A percentile compares a stretch with the other conserved stretches of the same genome.
These are phyloP conservation scores for Glaucopsyche alexis DNA, from an alignment of 2,888 invertebrate species.

Conservation along the genomic window DNA sequence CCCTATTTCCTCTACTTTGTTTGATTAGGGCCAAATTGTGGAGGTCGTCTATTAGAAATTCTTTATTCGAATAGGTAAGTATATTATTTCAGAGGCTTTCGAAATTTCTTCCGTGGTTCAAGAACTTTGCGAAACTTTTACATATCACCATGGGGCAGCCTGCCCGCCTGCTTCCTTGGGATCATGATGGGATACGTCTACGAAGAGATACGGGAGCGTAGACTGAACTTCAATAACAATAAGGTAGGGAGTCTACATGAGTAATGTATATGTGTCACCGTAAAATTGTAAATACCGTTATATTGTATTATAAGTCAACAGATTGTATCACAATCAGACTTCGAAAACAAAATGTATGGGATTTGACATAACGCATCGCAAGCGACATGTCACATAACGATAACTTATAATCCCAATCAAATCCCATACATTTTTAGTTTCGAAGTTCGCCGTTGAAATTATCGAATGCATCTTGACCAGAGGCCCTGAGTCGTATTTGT, in stretches of 20 bases:
- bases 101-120: conserved; percentile 46
- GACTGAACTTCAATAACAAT: neutral
- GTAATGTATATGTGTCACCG: no score
- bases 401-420: no score
- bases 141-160: conserved; percentile 57
- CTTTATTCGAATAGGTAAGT: neutral
- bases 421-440: no score
- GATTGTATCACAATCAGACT: no score
- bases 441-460: no score
- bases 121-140: conserved; percentile 57
- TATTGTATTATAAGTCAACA: no score
- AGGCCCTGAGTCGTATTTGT: no score
- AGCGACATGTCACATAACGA: no score
- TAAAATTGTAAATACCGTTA: no score
- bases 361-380: no score
- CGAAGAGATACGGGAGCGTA: neutral
- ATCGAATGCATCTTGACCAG: no score
- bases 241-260: neutral
- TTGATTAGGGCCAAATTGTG: neutral
- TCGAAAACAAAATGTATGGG: no score
- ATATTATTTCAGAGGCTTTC: conserved; percentile 43
- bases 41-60: neutral
- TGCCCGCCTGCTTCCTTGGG: conserved; percentile 56
- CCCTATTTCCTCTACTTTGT: neutral
- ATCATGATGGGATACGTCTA: neutral